Evolutionary conservation across 2,797 vertebrate genomes (phyloP).

Genomic region (Nothura maculosa): DNA sequence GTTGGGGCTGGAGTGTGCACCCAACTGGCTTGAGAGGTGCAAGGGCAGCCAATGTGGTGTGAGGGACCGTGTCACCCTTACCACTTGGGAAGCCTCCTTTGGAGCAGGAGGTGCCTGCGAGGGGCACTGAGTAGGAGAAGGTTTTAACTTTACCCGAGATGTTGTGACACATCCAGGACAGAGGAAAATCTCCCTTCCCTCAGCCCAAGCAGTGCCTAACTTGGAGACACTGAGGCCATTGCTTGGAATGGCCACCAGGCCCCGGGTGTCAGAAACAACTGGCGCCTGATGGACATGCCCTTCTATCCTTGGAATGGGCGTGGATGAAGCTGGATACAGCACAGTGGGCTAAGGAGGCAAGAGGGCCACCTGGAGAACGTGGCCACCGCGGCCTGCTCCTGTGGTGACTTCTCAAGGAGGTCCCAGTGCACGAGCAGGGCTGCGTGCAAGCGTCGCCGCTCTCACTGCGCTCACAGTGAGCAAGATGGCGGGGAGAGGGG

Average conservation of each 20-base stretch:
- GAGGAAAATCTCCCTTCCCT: not conserved
- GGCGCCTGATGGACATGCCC: not conserved
- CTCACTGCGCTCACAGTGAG: not conserved
- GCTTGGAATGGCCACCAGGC: too few relatives aligned
- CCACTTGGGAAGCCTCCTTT: too few relatives aligned
- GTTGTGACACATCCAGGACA: not conserved
- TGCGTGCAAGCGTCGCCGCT: not conserved
- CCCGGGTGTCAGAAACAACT: not conserved
- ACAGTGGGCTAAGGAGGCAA: not conserved
- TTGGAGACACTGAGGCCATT: not conserved
- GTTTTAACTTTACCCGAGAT: not conserved
- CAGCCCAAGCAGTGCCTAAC: not conserved
- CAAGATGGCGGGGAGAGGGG: not conserved
- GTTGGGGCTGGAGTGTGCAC: not conserved
- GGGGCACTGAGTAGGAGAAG: not conserved
- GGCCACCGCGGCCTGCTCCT: not conserved
- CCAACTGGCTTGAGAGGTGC: fast-evolving
- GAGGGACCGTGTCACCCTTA: not conserved
- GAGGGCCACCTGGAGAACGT: not conserved
- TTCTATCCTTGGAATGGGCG: not conserved
- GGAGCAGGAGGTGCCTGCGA: too few relatives aligned
- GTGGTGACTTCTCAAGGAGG: not conserved
- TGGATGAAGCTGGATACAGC: not conserved
- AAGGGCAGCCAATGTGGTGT: not conserved
- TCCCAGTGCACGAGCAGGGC: not conserved